Base-by-base conservation (phyloP, 2,113 vertebrate genomes). In the Rhagologus leucostigma region DNA sequence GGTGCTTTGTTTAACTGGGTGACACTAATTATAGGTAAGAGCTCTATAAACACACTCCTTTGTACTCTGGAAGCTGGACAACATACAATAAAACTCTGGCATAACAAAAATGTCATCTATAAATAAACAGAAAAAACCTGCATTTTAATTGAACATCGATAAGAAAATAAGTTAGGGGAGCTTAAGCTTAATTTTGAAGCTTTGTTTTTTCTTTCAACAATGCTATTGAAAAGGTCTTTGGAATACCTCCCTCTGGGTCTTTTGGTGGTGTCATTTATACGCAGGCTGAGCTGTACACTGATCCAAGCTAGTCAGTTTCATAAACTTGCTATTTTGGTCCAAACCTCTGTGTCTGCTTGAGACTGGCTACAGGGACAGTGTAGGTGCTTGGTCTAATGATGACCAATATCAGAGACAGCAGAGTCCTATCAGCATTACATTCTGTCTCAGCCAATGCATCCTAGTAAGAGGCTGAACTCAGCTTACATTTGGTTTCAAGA, bases 1-100 rank as follows among this genome's bases (percentile, higher is more conserved):
- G 93, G 93, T 90, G 89, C 97, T 91, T 97, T 98, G 94, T 98
- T 97, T 96, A 87, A 59, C 57, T 79, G 96, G 90, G 81, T 98
- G 97, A 98, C 94, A 95, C 80, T 98, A 97, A 98, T 98, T 97
- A 95, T 24, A 95, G 96, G 94, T 96, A 98, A 98, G 93, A 93
- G 91, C 90, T 97, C 90, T 92, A 96, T 94, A 98, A 98, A 97
- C 97, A 97, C 27, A 37, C 49, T 92, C 69, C 94, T 97, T 95
- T 97, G 81, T 93, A 96, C 37, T 64, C 16, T 90, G 95, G 93
- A 91, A 94, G 69, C 91, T 91, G 95, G 93, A 92, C 89, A 97
- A 94, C 78, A 29, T 90, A 83, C 26, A 89, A 79, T 73, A 91
- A 96, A 97, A 93, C 41, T 53, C 62, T 13, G 13, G 89, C 79